Percentiles rank a stretch among this genome's conserved stretches.
Evolutionary conservation across 2,888 invertebrate species (phyloP).

Genomic region (Leucoma salicis): DNA sequence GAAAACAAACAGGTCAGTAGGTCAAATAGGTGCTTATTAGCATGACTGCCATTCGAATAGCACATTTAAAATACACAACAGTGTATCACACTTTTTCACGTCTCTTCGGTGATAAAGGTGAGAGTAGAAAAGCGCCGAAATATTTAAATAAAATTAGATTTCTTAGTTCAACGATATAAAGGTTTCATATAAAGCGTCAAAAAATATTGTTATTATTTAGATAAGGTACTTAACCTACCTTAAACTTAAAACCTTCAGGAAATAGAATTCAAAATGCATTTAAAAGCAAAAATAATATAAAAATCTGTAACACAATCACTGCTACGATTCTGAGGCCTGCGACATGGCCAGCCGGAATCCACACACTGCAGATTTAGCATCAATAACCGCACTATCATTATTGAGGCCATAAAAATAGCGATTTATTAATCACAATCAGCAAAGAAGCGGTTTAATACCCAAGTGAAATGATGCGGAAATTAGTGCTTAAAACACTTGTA

Average conservation of each 20-base stretch:
- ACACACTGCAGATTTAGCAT: constrained; percentile 19
- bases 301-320: constrained; percentile 3
- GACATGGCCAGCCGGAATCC: constrained; percentile 26
- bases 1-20: too few species aligned
- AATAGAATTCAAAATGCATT: constrained; percentile 1
- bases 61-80: too few species aligned
- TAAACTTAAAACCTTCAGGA: constrained; percentile 3
- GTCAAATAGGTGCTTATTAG: too few species aligned
- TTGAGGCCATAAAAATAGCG: constrained; percentile 26
- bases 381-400: not conserved
- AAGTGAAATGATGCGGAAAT: constrained; percentile 6
- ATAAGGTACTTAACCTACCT: too few species aligned
- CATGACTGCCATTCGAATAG: too few species aligned
- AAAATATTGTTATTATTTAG: too few species aligned
- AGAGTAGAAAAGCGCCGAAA: too few species aligned
- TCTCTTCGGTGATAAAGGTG: too few species aligned
- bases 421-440: constrained; percentile 13
- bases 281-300: not conserved
- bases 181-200: too few species aligned
- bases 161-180: too few species aligned
- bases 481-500: not conserved
- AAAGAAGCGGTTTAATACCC: constrained; percentile 1
- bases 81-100: too few species aligned
- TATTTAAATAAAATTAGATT: too few species aligned
- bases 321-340: constrained; percentile 16